A percentile compares a stretch with the other conserved stretches of the same genome.
These are phyloP conservation scores for Acanthurus lineatus DNA, from an alignment of 2,797 vertebrate genomes.

Conservation along the genomic window DNA sequence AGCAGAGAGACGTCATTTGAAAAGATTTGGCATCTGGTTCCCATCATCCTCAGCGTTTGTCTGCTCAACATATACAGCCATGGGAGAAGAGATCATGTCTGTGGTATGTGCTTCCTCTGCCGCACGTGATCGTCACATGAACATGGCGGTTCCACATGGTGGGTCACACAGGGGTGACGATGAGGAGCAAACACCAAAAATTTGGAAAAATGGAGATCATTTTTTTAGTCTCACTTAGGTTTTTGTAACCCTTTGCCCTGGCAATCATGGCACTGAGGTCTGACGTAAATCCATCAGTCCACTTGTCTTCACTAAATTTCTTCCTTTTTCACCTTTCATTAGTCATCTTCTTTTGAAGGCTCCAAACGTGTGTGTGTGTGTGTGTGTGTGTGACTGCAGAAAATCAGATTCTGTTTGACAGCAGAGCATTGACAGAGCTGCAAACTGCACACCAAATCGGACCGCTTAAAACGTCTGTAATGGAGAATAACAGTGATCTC, in stretches of 20 bases:
- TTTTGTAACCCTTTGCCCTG: neutral
- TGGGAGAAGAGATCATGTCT: constrained; percentile 76
- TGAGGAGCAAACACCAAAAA: neutral
- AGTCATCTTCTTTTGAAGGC: neutral
- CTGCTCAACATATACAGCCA: constrained; percentile 72
- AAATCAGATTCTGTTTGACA: constrained; percentile 22
- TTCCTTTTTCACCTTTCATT: neutral
- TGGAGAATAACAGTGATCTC: constrained; percentile 29
- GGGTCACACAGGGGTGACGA: constrained; percentile 55
- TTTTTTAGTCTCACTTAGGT: neutral
- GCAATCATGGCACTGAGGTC: neutral
- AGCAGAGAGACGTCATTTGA: constrained; percentile 66
- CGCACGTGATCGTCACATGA: constrained; percentile 69
- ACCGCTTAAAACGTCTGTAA: neutral
- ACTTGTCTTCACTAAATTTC: neutral
- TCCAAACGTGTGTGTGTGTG: neutral
- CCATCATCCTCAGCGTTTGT: constrained; percentile 71
- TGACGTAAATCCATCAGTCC: neutral
- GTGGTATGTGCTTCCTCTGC: constrained; percentile 78
- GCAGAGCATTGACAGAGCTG: constrained; percentile 1
- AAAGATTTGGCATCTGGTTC: constrained; percentile 78
- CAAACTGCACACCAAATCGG: neutral
- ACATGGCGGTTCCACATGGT: constrained; percentile 34
- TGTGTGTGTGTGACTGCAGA: neutral
- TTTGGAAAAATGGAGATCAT: neutral